Evolutionary conservation across 1,140 invertebrate genomes (phyloP).

Genomic region (Araneus ventricosus): DNA sequence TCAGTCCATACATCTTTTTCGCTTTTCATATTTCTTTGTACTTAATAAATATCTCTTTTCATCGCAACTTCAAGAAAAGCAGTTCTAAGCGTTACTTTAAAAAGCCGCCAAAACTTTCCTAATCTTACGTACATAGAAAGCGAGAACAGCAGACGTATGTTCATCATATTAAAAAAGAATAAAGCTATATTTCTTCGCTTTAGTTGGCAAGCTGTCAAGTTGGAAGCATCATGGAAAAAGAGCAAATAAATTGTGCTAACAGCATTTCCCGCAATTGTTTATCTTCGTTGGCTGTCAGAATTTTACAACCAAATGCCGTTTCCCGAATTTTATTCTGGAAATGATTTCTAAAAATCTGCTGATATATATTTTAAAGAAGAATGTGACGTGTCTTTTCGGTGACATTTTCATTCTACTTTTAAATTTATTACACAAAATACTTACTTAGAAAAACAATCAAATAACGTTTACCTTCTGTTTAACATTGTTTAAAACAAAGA

Average conservation of each 20-base stretch:
- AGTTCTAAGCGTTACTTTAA: conserved; percentile 8
- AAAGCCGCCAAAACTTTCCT: conserved; percentile 16
- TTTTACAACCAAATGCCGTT: conserved; percentile 38
- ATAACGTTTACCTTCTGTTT: background rate
- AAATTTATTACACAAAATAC: background rate
- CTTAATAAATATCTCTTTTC: conserved; percentile 44
- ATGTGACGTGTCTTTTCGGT: conserved; percentile 1
- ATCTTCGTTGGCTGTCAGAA: conserved; percentile 46
- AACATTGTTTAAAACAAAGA: background rate
- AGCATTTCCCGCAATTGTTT: conserved; percentile 46
- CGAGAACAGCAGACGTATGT: conserved; percentile 1
- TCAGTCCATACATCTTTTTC: background rate
- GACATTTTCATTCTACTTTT: background rate
- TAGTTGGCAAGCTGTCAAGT: conserved; percentile 50
- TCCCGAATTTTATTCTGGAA: background rate
- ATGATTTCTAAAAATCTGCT: conserved; percentile 27
- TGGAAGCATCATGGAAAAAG: conserved; percentile 37
- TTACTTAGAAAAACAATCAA: conserved; percentile 10
- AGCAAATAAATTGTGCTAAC: conserved; percentile 46
- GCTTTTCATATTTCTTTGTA: conserved; percentile 11
- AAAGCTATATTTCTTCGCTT: conserved; percentile 42
- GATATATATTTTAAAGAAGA: conserved; percentile 16
- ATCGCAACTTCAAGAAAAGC: background rate
- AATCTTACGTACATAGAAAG: conserved; percentile 26
- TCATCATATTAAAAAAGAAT: conserved; percentile 51